phyloP scores from a whole-genome alignment of 2,113 vertebrate species.

The Eolophus roseicapilla region DNA sequence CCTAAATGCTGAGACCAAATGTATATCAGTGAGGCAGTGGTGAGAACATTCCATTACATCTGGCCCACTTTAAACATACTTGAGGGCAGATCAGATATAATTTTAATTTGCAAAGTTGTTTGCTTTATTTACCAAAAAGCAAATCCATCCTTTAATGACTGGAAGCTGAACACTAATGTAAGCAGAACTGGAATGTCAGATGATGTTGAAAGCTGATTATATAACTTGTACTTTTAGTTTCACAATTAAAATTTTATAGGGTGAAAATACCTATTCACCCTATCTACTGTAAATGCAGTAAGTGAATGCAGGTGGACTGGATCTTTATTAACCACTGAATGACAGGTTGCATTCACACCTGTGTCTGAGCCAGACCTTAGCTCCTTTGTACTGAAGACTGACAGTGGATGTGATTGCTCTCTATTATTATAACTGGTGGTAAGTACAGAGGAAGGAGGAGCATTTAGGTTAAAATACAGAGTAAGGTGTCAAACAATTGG shows the following conservation, averaged over 20 bases:
- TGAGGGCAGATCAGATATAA: slow-evolving; percentile 27
- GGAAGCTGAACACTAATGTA: slow-evolving; percentile 18
- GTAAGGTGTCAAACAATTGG: not conserved
- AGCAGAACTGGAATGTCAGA: slow-evolving; percentile 71
- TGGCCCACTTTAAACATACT: slow-evolving; percentile 21
- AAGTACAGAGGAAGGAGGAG: not conserved
- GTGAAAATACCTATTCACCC: slow-evolving; percentile 50
- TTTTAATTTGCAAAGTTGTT: slow-evolving; percentile 31
- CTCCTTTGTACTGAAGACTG: not conserved
- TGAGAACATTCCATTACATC: slow-evolving; percentile 12
- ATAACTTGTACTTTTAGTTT: slow-evolving; percentile 75
- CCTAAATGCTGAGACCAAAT: not conserved
- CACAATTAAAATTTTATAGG: slow-evolving; percentile 71
- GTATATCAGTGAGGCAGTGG: not conserved
- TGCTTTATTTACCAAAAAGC: slow-evolving; percentile 29
- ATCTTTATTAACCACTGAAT: slow-evolving; percentile 35
- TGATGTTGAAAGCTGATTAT: slow-evolving; percentile 75
- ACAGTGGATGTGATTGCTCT: not conserved
- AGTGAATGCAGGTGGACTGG: slow-evolving; percentile 33
- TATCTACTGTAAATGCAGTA: not conserved
- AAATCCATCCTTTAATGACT: slow-evolving; percentile 65
- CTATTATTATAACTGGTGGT: not conserved
- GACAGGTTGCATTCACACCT: not conserved
- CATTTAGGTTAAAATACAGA: not conserved
- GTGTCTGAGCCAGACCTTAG: not conserved